Conservation (phyloP, 2,113 vertebrate genomes). For the Hyaena hyaena region DNA sequence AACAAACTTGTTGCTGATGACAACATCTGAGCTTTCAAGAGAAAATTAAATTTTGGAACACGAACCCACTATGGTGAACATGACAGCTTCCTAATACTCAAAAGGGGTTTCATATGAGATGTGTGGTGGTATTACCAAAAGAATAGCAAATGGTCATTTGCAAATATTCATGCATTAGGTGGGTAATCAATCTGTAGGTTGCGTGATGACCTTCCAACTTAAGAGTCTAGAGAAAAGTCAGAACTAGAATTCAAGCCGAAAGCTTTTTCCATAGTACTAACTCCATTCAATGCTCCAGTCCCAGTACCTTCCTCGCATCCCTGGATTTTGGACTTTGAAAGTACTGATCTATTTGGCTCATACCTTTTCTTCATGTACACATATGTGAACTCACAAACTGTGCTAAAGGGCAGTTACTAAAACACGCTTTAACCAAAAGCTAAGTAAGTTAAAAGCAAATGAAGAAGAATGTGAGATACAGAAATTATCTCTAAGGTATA, state of each 20-base stretch:
- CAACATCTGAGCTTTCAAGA: not conserved
- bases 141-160: not conserved
- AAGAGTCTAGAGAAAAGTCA: not conserved
- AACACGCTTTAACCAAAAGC: not conserved
- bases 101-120: not conserved
- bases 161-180: not conserved
- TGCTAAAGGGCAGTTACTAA: not conserved
- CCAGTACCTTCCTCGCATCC: not conserved
- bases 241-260: not conserved
- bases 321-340: not conserved
- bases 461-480: not conserved
- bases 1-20: not conserved
- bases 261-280: not conserved
- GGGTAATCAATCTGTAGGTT: not conserved
- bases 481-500: not conserved
- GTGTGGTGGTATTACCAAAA: not conserved
- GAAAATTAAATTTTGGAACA: conserved; percentile 12
- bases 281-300: not conserved
- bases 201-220: not conserved
- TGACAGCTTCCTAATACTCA: not conserved
- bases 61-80: not conserved
- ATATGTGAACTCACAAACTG: not conserved
- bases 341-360: not conserved
- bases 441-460: not conserved
- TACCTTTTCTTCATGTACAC: not conserved